phyloP scores from a whole-genome alignment of 2,888 invertebrate species.

The Diloba caeruleocephala region DNA sequence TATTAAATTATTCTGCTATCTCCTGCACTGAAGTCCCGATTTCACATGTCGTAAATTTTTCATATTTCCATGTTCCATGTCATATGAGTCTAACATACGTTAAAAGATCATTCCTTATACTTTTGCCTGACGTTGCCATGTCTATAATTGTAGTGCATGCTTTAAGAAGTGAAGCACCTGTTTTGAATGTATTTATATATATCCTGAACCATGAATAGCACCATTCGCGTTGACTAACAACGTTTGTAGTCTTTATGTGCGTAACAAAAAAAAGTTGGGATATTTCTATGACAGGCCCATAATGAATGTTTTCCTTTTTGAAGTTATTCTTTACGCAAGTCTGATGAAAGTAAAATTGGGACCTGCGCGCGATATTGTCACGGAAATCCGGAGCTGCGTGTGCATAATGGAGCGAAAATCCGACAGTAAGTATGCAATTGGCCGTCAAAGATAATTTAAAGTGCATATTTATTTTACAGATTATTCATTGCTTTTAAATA shows the following conservation, averaged over 20 bases:
- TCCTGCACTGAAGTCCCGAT: constrained; percentile 67
- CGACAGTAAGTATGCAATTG: no score
- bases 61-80: constrained; percentile 68
- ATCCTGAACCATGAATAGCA: constrained; percentile 63
- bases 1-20: constrained; percentile 74
- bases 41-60: constrained; percentile 75
- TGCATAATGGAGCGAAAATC: no score
- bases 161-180: constrained; percentile 73
- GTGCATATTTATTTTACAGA: no score
- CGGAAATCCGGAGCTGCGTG: no score
- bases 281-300: no score
- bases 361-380: no score
- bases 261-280: constrained; percentile 1
- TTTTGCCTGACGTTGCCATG: constrained; percentile 61
- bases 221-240: constrained; percentile 55
- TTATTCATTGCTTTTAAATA: no score
- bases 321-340: no score
- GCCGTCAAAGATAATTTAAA: no score
- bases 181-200: constrained; percentile 72
- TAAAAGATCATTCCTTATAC: constrained; percentile 63
- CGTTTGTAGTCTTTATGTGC: constrained; percentile 52
- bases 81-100: constrained; percentile 66
- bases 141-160: constrained; percentile 70
- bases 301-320: no score
- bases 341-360: no score